Evolutionary conservation across 2,888 invertebrate genomes (phyloP).

Genomic region (Aplocera efformata): DNA sequence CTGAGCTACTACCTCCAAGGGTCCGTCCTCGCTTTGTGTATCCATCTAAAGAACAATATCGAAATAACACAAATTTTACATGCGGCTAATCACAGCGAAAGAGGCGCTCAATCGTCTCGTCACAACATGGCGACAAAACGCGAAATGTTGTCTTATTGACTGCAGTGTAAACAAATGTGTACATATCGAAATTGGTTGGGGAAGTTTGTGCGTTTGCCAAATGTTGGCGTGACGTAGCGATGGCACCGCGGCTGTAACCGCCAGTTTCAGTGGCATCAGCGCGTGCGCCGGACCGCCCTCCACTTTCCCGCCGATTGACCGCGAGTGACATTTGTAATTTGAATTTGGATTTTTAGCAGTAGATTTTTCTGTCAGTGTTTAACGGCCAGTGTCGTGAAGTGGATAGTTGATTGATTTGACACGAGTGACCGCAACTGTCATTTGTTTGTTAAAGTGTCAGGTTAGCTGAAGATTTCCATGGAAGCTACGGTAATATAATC

Average conservation of each 20-base stretch:
- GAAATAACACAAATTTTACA: constrained; percentile 54
- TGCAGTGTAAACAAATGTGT: constrained; percentile 41
- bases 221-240: constrained; percentile 42
- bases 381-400: constrained; percentile 38
- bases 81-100: constrained; percentile 41
- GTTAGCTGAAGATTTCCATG: constrained; percentile 39
- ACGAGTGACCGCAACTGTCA: constrained; percentile 39
- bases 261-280: constrained; percentile 64
- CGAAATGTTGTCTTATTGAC: constrained; percentile 35
- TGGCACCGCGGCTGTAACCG: constrained; percentile 39
- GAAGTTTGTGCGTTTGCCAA: constrained; percentile 46
- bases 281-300: constrained; percentile 63
- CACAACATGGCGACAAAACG: constrained; percentile 40
- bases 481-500: constrained; percentile 43
- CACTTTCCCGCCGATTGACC: constrained; percentile 54
- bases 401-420: constrained; percentile 32
- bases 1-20: constrained; percentile 32
- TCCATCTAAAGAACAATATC: constrained; percentile 46
- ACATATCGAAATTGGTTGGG: constrained; percentile 40
- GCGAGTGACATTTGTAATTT: constrained; percentile 57
- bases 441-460: constrained; percentile 38
- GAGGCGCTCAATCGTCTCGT: constrained; percentile 29
- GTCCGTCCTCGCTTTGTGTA: constrained; percentile 41
- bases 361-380: constrained; percentile 33
- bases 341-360: constrained; percentile 40